phyloP scores from a whole-genome alignment of 1,140 invertebrate species.

The Euglossa dilemma region DNA sequence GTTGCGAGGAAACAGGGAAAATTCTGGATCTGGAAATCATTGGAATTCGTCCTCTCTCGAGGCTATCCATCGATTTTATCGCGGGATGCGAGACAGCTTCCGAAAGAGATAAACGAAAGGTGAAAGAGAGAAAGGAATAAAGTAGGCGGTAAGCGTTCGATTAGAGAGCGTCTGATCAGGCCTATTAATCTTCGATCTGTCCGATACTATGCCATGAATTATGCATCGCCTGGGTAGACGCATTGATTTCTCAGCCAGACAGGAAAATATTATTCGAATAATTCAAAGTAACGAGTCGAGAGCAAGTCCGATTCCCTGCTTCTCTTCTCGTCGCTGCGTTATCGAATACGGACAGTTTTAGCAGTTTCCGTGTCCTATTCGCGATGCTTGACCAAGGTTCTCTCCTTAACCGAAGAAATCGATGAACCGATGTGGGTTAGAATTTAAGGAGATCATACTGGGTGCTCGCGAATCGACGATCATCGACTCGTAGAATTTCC shows the following conservation, averaged over 20 bases:
- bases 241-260: slow-evolving; percentile 78
- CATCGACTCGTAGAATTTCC: too few relatives aligned
- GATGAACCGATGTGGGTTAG: too few relatives aligned
- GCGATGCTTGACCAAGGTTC: background rate
- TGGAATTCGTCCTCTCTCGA: slow-evolving; percentile 20
- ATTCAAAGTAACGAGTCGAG: slow-evolving; percentile 80
- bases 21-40: slow-evolving; percentile 35
- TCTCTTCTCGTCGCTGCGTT: slow-evolving; percentile 1
- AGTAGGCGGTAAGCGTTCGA: slow-evolving; percentile 73
- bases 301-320: slow-evolving; percentile 26
- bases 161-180: slow-evolving; percentile 74
- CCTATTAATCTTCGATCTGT: slow-evolving; percentile 79
- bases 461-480: too few relatives aligned
- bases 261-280: slow-evolving; percentile 80
- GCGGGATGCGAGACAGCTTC: slow-evolving; percentile 17
- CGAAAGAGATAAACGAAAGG: slow-evolving; percentile 33
- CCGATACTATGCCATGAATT: slow-evolving; percentile 77
- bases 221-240: slow-evolving; percentile 74
- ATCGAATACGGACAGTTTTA: background rate
- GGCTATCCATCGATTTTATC: slow-evolving; percentile 59
- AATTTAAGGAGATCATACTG: too few relatives aligned
- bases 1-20: too few relatives aligned
- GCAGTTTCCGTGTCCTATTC: too few relatives aligned
- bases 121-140: background rate
- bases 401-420: background rate